Conservation (phyloP, 2,797 vertebrate species). For the Menidia menidia region DNA sequence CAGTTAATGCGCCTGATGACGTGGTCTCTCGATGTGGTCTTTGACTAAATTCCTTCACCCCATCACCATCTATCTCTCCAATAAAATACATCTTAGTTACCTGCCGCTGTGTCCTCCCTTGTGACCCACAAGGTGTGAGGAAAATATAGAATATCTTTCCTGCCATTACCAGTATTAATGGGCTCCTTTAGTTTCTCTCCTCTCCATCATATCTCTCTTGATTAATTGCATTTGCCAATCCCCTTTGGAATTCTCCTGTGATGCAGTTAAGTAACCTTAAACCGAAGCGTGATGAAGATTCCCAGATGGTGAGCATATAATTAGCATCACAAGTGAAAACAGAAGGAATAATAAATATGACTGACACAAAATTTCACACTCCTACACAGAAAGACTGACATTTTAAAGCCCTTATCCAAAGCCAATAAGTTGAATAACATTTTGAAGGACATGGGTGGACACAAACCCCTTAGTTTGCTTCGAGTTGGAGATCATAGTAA, state of each 20-base stretch:
- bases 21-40: neutral
- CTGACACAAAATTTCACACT: conserved; percentile 31
- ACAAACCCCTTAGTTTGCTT: conserved; percentile 16
- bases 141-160: neutral
- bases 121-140: conserved; percentile 5
- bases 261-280: conserved; percentile 10
- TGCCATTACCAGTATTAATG: neutral
- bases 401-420: conserved; percentile 16
- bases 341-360: conserved; percentile 37
- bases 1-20: conserved; percentile 32
- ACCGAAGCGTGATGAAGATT: conserved; percentile 9
- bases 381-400: conserved; percentile 33
- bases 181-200: neutral
- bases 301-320: conserved; percentile 6
- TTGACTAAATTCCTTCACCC: conserved; percentile 18
- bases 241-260: conserved; percentile 7
- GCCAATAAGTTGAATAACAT: conserved; percentile 11
- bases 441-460: neutral
- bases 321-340: conserved; percentile 16
- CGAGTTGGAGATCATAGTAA: neutral
- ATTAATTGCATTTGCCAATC: neutral
- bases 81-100: conserved; percentile 29
- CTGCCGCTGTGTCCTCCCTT: conserved; percentile 7
- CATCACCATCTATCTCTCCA: neutral
- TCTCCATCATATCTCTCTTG: neutral